A percentile compares a stretch with the other conserved stretches of the same genome.
phyloP scores from a whole-genome alignment of 37 sponge, comb jelly and placozoan species.

The Spongilla lacustris region DNA sequence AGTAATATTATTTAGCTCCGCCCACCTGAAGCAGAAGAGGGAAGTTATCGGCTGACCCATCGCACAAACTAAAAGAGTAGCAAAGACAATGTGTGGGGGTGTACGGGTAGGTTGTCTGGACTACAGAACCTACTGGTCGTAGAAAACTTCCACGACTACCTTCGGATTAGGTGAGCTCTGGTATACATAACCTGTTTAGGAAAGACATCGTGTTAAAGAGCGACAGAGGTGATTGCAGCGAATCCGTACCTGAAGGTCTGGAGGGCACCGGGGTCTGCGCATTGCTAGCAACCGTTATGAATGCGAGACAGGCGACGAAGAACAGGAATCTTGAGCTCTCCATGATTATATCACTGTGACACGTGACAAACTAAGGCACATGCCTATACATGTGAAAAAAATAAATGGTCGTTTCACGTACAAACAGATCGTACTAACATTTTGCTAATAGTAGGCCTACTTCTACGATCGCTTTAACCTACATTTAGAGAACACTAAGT shows the following conservation, averaged over 20 bases:
- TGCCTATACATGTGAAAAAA: too few species aligned
- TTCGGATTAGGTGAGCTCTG: constrained; percentile 3
- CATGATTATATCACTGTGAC: too few species aligned
- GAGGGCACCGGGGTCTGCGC: constrained; percentile 51
- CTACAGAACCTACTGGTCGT: constrained; percentile 56
- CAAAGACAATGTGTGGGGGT: neutral
- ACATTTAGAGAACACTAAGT: too few species aligned
- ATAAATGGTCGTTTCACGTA: too few species aligned
- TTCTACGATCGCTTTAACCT: too few species aligned
- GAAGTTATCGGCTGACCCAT: constrained; percentile 50
- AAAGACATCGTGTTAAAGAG: neutral
- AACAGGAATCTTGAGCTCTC: too few species aligned
- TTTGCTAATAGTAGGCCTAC: too few species aligned
- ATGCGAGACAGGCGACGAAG: too few species aligned
- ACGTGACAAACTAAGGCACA: too few species aligned
- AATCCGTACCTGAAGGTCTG: constrained; percentile 42
- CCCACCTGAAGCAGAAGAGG: constrained; percentile 42
- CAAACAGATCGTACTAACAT: too few species aligned
- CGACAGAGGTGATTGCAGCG: neutral
- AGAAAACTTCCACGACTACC: constrained; percentile 49
- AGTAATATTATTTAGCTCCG: neutral
- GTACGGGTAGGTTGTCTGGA: too few species aligned
- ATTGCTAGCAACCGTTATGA: too few species aligned
- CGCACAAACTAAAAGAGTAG: constrained; percentile 40
- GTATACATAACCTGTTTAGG: constrained; percentile 24